A percentile compares a stretch with the other conserved stretches of the same genome.
These are phyloP conservation scores for Lipotes vexillifer DNA, from an alignment of 2,113 vertebrate species.

Conservation along the genomic window DNA sequence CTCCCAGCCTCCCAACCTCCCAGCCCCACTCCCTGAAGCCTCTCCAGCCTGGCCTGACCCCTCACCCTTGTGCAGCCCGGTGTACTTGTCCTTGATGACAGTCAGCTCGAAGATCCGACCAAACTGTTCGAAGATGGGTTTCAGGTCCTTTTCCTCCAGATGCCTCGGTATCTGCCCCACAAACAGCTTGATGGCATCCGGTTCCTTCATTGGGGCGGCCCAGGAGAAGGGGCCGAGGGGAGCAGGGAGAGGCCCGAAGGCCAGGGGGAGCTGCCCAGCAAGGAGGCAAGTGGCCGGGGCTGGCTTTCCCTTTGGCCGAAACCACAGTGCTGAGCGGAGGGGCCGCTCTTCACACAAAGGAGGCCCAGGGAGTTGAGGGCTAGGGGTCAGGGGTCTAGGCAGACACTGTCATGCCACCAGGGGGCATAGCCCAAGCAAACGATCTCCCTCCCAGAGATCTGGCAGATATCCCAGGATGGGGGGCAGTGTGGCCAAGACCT, in stretches of 20 bases:
- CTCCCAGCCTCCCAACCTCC: background rate
- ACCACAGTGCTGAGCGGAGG: conserved; percentile 36
- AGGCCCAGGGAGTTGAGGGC: conserved; percentile 41
- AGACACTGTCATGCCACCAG: conserved; percentile 56
- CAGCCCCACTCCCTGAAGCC: background rate
- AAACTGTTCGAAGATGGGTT: conserved; percentile 94
- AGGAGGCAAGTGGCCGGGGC: conserved; percentile 42
- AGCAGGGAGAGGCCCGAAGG: conserved; percentile 62
- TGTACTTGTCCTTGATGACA: conserved; percentile 98
- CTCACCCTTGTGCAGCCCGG: conserved; percentile 98
- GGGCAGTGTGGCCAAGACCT: conserved; percentile 31
- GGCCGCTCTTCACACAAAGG: conserved; percentile 69
- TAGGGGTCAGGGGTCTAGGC: conserved; percentile 69
- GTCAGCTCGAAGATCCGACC: conserved; percentile 97
- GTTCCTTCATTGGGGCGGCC: conserved; percentile 93
- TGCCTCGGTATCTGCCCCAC: conserved; percentile 96
- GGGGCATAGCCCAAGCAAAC: conserved; percentile 62
- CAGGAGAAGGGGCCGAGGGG: conserved; percentile 76
- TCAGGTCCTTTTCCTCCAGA: conserved; percentile 95
- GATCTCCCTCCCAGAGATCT: conserved; percentile 48
- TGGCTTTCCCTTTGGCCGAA: conserved; percentile 56
- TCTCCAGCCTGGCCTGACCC: conserved; percentile 33
- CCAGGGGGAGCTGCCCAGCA: conserved; percentile 59
- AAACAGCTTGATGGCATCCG: conserved; percentile 97
- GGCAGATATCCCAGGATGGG: conserved; percentile 54